Evolutionary conservation across 2,113 vertebrate genomes (phyloP).

Genomic region (Ascaphus truei): DNA sequence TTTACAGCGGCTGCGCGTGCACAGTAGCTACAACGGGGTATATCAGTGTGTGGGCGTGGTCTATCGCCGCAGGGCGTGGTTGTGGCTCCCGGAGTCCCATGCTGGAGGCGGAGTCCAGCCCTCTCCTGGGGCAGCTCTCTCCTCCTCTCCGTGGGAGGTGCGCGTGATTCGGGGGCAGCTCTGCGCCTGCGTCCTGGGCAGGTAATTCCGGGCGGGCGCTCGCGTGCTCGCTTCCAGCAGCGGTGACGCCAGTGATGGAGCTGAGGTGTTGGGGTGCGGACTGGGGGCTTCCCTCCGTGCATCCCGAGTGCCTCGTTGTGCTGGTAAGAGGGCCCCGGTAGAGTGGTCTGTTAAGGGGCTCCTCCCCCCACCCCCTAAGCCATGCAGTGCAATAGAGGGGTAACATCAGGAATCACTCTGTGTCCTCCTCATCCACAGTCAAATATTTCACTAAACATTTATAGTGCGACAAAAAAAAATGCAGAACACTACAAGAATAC

Average conservation of each 20-base stretch:
- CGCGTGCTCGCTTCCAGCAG: conserved; percentile 36
- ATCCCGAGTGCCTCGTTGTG: conserved; percentile 83
- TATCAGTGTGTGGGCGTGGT: too few species aligned
- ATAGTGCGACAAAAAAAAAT: too few species aligned
- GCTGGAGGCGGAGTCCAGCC: too few species aligned
- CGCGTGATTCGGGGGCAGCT: rapidly evolving
- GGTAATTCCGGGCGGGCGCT: conserved; percentile 15
- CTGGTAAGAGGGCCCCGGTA: conserved; percentile 70
- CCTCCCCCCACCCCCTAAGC: background rate
- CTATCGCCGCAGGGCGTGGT: too few species aligned
- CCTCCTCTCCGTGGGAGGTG: background rate
- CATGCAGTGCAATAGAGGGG: too few species aligned
- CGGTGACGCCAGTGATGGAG: conserved; percentile 89
- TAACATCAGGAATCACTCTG: too few species aligned
- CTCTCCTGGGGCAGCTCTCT: rapidly evolving
- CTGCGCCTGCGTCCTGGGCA: background rate
- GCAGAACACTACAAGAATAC: too few species aligned
- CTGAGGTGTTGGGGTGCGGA: conserved; percentile 89
- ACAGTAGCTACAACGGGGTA: too few species aligned
- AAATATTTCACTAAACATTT: too few species aligned
- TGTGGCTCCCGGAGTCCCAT: too few species aligned
- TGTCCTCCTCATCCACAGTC: too few species aligned
- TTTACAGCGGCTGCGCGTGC: background rate
- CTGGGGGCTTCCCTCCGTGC: conserved; percentile 90
- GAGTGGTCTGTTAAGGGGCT: background rate